Percentiles rank a stretch among this genome's conserved stretches.
Evolutionary conservation across 2,797 vertebrate genomes (phyloP).

Genomic region (Anniella stebbinsi): DNA sequence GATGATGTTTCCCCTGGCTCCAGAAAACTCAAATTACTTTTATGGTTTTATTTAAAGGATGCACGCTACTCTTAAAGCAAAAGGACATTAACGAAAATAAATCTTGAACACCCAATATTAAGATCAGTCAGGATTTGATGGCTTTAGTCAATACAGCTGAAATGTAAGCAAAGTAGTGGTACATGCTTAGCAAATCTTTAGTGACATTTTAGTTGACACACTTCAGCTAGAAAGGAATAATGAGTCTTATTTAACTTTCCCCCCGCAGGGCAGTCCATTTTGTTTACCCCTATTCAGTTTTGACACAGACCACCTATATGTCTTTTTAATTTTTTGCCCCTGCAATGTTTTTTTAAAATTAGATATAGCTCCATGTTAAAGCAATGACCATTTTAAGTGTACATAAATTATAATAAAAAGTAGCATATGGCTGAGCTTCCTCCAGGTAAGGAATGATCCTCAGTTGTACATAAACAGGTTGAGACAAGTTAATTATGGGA

Average conservation of each 20-base stretch:
- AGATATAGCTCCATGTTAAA: not conserved
- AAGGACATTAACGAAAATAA: constrained; percentile 30
- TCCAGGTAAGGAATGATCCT: not conserved
- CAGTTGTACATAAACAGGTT: not conserved
- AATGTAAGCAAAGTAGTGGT: not conserved
- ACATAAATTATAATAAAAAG: not conserved
- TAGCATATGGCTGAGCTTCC: not conserved
- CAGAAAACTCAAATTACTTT: constrained; percentile 33
- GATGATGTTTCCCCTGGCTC: constrained; percentile 36
- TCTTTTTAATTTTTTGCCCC: not conserved
- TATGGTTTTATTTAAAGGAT: not conserved
- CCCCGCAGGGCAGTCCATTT: not conserved
- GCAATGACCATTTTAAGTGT: not conserved
- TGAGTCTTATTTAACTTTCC: not conserved
- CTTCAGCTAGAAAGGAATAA: not conserved
- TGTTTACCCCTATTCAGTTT: not conserved
- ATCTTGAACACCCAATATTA: not conserved
- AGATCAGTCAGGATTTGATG: constrained; percentile 7
- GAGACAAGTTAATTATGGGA: not conserved
- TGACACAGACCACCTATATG: not conserved
- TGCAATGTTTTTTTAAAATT: not conserved
- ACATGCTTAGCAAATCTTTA: not conserved
- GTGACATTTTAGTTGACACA: not conserved
- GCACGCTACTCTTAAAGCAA: constrained; percentile 13
- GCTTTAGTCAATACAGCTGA: not conserved